Evolutionary conservation across 2,113 vertebrate genomes (phyloP).

Genomic region (Marcusenius ussheri): DNA sequence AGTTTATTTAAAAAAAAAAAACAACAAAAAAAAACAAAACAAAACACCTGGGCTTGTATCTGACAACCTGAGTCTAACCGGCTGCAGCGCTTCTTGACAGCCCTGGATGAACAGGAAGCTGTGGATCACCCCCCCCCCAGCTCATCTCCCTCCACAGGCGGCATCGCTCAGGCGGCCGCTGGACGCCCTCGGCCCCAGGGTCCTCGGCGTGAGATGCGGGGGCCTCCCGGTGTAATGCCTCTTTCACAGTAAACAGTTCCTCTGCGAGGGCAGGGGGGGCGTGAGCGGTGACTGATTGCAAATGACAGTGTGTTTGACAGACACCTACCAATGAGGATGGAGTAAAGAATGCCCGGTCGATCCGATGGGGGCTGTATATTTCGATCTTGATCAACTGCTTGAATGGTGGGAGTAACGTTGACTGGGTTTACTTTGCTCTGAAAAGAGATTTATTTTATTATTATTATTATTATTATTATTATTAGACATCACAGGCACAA

Average conservation of each 20-base stretch:
- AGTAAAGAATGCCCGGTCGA: constrained; percentile 85
- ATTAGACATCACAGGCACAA: background rate
- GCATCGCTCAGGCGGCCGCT: background rate
- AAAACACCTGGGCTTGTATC: background rate
- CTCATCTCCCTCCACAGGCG: constrained; percentile 29
- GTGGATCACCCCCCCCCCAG: background rate
- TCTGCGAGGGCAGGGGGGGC: background rate
- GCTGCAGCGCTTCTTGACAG: background rate
- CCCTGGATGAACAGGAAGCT: background rate
- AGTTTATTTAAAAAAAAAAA: background rate
- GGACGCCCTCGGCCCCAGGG: constrained; percentile 12
- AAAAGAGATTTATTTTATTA: constrained; percentile 35
- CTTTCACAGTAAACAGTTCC: constrained; percentile 10
- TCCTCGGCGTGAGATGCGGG: background rate
- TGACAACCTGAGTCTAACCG: background rate
- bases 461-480: background rate
- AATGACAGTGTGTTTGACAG: constrained; percentile 35
- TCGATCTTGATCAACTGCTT: constrained; percentile 87
- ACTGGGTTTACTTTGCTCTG: constrained; percentile 84
- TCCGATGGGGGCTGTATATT: constrained; percentile 89
- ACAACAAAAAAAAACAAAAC: too few species aligned
- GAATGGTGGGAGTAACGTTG: constrained; percentile 82
- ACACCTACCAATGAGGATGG: constrained; percentile 87
- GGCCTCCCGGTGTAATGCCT: background rate
- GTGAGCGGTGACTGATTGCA: constrained; percentile 14